A percentile compares a stretch with the other conserved stretches of the same genome.
Conservation (phyloP, 2,888 invertebrate genomes). For the Pachliopta kotzebuea region DNA sequence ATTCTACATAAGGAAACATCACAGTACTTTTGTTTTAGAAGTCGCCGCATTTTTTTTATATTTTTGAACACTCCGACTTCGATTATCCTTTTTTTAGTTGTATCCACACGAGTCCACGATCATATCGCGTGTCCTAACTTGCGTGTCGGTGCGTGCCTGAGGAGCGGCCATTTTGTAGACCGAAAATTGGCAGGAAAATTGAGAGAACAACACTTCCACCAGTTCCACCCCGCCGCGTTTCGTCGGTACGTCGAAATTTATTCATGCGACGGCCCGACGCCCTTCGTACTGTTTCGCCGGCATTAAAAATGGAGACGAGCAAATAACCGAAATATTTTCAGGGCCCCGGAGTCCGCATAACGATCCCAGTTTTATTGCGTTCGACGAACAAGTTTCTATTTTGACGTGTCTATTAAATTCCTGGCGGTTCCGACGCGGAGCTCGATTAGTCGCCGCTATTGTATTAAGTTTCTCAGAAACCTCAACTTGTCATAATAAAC, state of each 20-base stretch:
- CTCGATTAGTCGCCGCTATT: constrained; percentile 41
- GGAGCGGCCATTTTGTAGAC: constrained; percentile 67
- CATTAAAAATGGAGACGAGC: constrained; percentile 59
- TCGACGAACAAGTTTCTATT: constrained; percentile 46
- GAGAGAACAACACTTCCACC: constrained; percentile 70
- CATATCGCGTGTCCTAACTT: constrained; percentile 35
- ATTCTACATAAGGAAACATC: too few species aligned
- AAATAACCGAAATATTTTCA: constrained; percentile 43
- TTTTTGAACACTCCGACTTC: neutral
- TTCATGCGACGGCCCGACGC: constrained; percentile 52
- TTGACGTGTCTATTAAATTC: constrained; percentile 65
- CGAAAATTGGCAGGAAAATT: constrained; percentile 72
- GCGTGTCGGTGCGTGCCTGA: constrained; percentile 57
- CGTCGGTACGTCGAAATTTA: constrained; percentile 55
- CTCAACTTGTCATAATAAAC: constrained; percentile 34
- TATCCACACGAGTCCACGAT: constrained; percentile 10
- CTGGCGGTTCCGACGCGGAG: constrained; percentile 45
- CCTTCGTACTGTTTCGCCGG: constrained; percentile 43
- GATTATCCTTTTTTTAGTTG: constrained; percentile 12
- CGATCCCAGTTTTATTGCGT: constrained; percentile 50
- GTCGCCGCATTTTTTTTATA: neutral
- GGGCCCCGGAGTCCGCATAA: constrained; percentile 41
- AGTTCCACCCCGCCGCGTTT: constrained; percentile 38
- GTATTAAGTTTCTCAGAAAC: constrained; percentile 43
- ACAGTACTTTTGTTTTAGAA: neutral